These are phyloP conservation scores for Camponotus fellah DNA, from an alignment of 2,888 invertebrate genomes.

Conservation along the genomic window DNA sequence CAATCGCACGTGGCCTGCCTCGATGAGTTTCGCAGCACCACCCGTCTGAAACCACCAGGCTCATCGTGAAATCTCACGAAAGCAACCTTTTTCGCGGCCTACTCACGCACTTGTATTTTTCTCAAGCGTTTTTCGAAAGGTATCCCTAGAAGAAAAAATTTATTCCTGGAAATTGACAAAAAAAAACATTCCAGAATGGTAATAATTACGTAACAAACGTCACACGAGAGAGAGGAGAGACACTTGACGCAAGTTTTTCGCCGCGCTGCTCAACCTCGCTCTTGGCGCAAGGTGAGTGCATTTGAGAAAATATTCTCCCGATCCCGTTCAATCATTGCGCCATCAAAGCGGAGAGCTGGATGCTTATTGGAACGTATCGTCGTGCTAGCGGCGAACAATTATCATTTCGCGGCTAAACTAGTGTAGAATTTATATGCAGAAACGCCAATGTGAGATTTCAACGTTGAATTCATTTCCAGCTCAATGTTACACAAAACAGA, in stretches of 20 bases:
- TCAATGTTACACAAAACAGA: not conserved
- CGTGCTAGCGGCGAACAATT: conserved; percentile 41
- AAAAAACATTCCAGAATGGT: not conserved
- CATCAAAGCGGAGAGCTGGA: conserved; percentile 58
- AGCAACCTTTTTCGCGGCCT: conserved; percentile 3
- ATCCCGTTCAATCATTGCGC: conserved; percentile 53
- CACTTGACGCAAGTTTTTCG: not conserved
- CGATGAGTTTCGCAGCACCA: not conserved
- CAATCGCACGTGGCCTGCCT: conserved; percentile 12
- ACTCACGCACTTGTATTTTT: not conserved
- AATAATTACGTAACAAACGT: not conserved
- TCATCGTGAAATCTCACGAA: conserved; percentile 17
- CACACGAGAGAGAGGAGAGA: not conserved
- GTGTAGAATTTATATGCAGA: conserved; percentile 16
- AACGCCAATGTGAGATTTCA: conserved; percentile 38
- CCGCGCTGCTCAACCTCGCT: conserved; percentile 36
- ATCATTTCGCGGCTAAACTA: conserved; percentile 42
- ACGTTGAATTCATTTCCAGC: conserved; percentile 1
- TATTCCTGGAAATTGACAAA: not conserved
- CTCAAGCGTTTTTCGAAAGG: not conserved
- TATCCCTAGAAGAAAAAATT: not conserved
- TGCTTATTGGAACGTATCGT: conserved; percentile 59
- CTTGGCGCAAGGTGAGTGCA: conserved; percentile 43
- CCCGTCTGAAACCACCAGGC: not conserved
- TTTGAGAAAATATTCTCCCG: conserved; percentile 33